Evolutionary conservation across 2,113 vertebrate genomes (phyloP).

Genomic region (Empidonax traillii): DNA sequence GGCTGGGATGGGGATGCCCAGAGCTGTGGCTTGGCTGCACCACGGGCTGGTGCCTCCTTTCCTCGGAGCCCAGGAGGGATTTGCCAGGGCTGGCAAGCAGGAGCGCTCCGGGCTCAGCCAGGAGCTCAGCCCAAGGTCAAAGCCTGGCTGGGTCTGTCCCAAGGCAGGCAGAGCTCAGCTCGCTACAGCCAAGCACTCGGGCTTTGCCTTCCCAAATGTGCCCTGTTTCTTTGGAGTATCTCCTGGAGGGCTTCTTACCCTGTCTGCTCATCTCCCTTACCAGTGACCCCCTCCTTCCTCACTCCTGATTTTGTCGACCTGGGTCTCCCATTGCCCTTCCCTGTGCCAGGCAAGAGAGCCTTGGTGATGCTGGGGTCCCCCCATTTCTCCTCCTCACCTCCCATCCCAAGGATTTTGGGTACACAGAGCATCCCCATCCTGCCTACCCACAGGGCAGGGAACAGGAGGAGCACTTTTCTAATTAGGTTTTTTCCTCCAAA

Average conservation of each 20-base stretch:
- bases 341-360: background rate
- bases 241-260: background rate
- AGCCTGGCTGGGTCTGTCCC: background rate
- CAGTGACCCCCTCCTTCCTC: background rate
- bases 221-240: background rate
- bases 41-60: background rate
- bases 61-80: background rate
- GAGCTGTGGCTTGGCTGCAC: background rate
- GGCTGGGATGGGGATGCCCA: background rate
- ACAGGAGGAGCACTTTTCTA: background rate
- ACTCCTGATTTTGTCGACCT: background rate
- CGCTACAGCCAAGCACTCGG: accelerated
- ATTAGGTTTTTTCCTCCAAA: background rate
- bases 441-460: background rate
- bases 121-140: background rate
- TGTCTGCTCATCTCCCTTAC: background rate
- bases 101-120: background rate
- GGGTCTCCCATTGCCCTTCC: accelerated
- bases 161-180: background rate
- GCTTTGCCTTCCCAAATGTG: background rate
- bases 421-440: background rate
- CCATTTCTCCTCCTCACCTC: background rate
- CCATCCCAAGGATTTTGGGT: background rate
- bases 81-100: background rate
- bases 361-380: background rate